Conservation (phyloP, 1,140 invertebrate genomes). For the Parapsyche elsis region DNA sequence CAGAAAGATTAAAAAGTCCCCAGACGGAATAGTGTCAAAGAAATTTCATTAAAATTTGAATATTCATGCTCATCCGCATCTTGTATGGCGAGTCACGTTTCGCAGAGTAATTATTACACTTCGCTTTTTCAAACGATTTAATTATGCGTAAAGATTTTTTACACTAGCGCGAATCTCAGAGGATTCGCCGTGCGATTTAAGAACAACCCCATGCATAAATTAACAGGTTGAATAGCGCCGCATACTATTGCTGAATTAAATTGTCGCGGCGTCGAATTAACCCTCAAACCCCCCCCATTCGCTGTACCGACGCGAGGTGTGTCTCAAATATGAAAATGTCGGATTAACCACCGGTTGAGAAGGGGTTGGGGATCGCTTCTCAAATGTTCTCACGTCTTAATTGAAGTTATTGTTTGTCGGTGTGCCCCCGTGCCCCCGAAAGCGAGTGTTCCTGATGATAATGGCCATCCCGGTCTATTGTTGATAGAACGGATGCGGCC, state of each 20-base stretch:
- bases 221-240: too few species aligned
- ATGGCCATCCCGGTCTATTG: slow-evolving; percentile 10
- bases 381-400: slow-evolving; percentile 19
- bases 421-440: not conserved
- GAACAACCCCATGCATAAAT: too few species aligned
- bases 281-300: too few species aligned
- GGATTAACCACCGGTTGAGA: too few species aligned
- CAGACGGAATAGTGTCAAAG: too few species aligned
- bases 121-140: not conserved
- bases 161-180: not conserved
- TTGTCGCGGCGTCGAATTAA: too few species aligned
- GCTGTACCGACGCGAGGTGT: too few species aligned
- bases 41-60: not conserved
- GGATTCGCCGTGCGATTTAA: too few species aligned
- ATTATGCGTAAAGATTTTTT: not conserved
- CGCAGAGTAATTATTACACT: not conserved
- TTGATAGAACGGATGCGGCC: slow-evolving; percentile 14
- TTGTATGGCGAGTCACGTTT: slow-evolving; percentile 9
- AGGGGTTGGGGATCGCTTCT: not conserved
- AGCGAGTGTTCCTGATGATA: slow-evolving; percentile 3
- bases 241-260: too few species aligned
- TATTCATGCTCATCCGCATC: not conserved
- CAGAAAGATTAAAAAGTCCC: too few species aligned
- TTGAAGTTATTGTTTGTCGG: slow-evolving; percentile 27
- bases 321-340: too few species aligned